Conservation (phyloP, 2,113 vertebrate genomes). For the Amia ocellicauda region DNA sequence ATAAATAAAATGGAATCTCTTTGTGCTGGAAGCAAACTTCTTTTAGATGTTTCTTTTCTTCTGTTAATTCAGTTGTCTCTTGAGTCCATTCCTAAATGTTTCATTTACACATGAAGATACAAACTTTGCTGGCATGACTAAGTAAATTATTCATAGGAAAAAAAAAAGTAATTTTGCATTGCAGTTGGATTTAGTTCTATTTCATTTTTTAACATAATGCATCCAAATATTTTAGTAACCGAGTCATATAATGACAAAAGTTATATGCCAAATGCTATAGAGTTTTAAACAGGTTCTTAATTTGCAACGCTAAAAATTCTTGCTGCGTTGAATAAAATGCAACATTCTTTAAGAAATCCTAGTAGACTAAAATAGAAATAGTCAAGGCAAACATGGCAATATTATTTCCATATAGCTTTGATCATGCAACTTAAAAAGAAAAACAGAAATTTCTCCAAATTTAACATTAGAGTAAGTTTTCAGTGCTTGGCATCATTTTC, state of each 20-base stretch:
- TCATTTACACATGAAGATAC: constrained; percentile 48
- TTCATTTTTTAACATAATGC: constrained; percentile 25
- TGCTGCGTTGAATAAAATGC: constrained; percentile 29
- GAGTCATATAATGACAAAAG: constrained; percentile 42
- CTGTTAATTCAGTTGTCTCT: constrained; percentile 15
- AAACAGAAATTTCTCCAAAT: constrained; percentile 42
- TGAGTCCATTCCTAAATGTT: constrained; percentile 34
- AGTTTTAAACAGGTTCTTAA: constrained; percentile 17
- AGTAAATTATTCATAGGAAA: constrained; percentile 31
- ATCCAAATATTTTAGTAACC: constrained; percentile 28
- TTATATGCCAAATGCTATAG: constrained; percentile 59
- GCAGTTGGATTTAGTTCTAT: constrained; percentile 63
- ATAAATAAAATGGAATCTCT: constrained; percentile 22
- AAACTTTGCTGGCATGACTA: not conserved
- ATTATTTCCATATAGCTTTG: constrained; percentile 74
- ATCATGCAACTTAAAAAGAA: constrained; percentile 79
- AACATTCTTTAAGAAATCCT: constrained; percentile 58
- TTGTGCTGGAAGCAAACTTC: constrained; percentile 48
- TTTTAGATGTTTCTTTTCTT: constrained; percentile 29
- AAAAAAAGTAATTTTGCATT: constrained; percentile 61
- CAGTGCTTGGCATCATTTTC: constrained; percentile 61
- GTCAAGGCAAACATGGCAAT: constrained; percentile 78
- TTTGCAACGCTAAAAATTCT: constrained; percentile 23
- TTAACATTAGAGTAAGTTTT: constrained; percentile 62
- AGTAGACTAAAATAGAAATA: constrained; percentile 74